A percentile compares a stretch with the other conserved stretches of the same genome.
phyloP scores from a whole-genome alignment of 2,888 invertebrate species.

The Horisme vitalbata region DNA sequence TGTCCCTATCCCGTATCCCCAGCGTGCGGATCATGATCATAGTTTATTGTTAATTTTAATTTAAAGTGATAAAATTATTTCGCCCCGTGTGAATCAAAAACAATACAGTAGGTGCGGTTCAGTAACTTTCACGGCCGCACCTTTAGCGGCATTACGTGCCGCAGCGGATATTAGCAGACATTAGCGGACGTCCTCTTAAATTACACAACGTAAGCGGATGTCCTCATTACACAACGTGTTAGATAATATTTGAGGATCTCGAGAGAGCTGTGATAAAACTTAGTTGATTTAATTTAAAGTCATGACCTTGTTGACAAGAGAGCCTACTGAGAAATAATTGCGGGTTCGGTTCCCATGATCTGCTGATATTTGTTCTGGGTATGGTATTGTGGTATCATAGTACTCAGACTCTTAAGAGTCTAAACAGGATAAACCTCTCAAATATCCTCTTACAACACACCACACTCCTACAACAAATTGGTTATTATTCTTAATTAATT shows the following conservation, averaged over 20 bases:
- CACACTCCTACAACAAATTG: too few relatives aligned
- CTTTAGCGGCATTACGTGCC: slow-evolving; percentile 9
- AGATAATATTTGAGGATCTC: slow-evolving; percentile 1
- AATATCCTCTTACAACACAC: too few relatives aligned
- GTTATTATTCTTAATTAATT: too few relatives aligned
- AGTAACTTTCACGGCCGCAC: slow-evolving; percentile 30
- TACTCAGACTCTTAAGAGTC: too few relatives aligned
- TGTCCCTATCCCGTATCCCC: too few relatives aligned
- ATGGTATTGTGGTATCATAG: too few relatives aligned
- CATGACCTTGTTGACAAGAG: too few relatives aligned
- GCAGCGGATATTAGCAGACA: slow-evolving; percentile 16
- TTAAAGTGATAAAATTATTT: slow-evolving; percentile 4
- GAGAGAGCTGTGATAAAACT: background rate
- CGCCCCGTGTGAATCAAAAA: slow-evolving; percentile 14
- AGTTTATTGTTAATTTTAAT: background rate
- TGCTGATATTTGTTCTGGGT: too few relatives aligned
- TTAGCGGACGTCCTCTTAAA: slow-evolving; percentile 12
- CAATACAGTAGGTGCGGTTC: slow-evolving; percentile 16
- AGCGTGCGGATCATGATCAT: too few relatives aligned
- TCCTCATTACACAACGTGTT: background rate
- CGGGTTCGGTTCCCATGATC: too few relatives aligned
- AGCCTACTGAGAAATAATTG: too few relatives aligned
- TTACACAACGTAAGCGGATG: slow-evolving; percentile 3
- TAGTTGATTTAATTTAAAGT: background rate
- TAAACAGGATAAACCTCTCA: too few relatives aligned